Evolutionary conservation across 2,797 vertebrate genomes (phyloP).

Genomic region (Sebastes paucispinis): DNA sequence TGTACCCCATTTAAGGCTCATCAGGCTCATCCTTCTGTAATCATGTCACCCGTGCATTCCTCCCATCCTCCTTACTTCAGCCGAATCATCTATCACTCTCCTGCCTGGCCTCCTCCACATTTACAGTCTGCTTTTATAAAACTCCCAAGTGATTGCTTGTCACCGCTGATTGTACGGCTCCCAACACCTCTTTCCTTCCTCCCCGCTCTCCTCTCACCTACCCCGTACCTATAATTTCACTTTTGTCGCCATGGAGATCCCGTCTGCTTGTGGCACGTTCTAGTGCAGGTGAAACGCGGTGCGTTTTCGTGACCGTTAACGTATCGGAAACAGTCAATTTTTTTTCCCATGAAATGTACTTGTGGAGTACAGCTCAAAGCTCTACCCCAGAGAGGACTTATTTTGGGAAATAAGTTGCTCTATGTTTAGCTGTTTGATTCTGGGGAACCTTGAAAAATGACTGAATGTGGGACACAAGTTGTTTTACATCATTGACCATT

Average conservation of each 20-base stretch:
- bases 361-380: neutral
- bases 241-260: slow-evolving; percentile 58
- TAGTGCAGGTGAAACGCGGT: slow-evolving; percentile 12
- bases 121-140: slow-evolving; percentile 51
- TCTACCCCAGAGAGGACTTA: slow-evolving; percentile 7
- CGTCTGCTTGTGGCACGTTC: slow-evolving; percentile 33
- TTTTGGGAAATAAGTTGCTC: slow-evolving; percentile 23
- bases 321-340: neutral
- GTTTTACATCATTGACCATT: neutral
- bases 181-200: slow-evolving; percentile 20
- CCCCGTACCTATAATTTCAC: slow-evolving; percentile 52
- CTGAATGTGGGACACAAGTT: slow-evolving; percentile 11
- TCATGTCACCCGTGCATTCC: slow-evolving; percentile 54
- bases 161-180: slow-evolving; percentile 66
- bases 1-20: slow-evolving; percentile 53
- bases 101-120: slow-evolving; percentile 27
- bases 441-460: neutral
- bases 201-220: slow-evolving; percentile 19
- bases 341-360: slow-evolving; percentile 12
- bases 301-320: slow-evolving; percentile 35
- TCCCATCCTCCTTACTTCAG: slow-evolving; percentile 25
- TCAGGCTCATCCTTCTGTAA: slow-evolving; percentile 62
- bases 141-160: slow-evolving; percentile 70
- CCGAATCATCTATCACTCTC: slow-evolving; percentile 49
- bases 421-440: slow-evolving; percentile 13